A percentile compares a stretch with the other conserved stretches of the same genome.
Conservation (phyloP, 2,797 vertebrate genomes). For the Arvicola amphibius region DNA sequence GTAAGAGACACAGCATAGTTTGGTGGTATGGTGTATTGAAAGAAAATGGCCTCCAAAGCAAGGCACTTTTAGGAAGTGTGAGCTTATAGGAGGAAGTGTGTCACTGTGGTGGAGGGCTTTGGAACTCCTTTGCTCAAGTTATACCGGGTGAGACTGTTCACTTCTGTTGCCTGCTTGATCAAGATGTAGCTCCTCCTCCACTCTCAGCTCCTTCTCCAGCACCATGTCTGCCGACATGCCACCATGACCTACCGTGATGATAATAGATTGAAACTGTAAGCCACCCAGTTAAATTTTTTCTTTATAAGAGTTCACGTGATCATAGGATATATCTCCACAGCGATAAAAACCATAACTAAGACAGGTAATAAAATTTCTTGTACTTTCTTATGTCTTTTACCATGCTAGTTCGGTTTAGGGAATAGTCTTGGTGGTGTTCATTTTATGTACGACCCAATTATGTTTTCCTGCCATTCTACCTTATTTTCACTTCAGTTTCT, state of each 20-base stretch:
- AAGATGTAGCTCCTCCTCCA: too few species aligned
- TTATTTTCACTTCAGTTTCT: background rate
- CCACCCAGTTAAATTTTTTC: too few species aligned
- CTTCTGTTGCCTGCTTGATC: too few species aligned
- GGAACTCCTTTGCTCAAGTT: too few species aligned
- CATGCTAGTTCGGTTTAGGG: constrained; percentile 53
- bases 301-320: too few species aligned
- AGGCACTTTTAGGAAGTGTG: background rate
- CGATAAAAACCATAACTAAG: background rate
- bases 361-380: constrained; percentile 14
- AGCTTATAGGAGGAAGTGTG: too few species aligned
- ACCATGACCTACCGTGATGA: too few species aligned
- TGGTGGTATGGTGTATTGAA: background rate
- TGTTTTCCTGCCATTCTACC: background rate
- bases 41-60: background rate
- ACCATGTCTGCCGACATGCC: too few species aligned
- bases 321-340: background rate
- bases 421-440: constrained; percentile 35
- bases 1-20: background rate
- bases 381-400: background rate
- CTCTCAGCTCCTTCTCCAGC: too few species aligned
- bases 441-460: background rate
- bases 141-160: too few species aligned
- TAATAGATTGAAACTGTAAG: too few species aligned
- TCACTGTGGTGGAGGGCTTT: too few species aligned